Conservation (phyloP, 2,888 invertebrate genomes). For the Matsumyia berberina region DNA sequence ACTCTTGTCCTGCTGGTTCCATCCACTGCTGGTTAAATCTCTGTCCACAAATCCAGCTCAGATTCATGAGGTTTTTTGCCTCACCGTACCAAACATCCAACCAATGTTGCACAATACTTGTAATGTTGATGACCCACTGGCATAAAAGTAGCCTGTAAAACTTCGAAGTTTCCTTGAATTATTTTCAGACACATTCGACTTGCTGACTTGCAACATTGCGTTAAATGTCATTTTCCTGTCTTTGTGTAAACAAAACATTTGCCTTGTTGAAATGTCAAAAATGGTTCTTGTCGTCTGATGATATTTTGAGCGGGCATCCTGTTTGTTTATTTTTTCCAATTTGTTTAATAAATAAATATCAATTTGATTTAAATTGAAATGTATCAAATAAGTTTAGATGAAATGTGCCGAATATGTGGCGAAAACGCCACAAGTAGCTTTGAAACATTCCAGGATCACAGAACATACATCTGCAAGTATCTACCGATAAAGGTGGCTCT, state of each 20-base stretch:
- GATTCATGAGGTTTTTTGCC: background rate
- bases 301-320: background rate
- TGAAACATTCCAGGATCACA: conserved; percentile 33
- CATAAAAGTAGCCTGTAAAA: background rate
- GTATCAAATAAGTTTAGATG: conserved; percentile 34
- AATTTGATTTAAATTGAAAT: background rate
- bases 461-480: conserved; percentile 57
- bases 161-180: background rate
- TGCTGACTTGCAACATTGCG: conserved; percentile 11
- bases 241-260: conserved; percentile 63
- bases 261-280: conserved; percentile 20
- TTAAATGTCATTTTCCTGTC: conserved; percentile 35
- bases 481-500: conserved; percentile 58
- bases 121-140: conserved; percentile 8
- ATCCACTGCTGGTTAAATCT: no score
- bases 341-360: conserved; percentile 5
- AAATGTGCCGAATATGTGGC: conserved; percentile 65
- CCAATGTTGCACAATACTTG: conserved; percentile 28
- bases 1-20: no score
- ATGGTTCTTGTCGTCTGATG: background rate
- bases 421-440: conserved; percentile 4
- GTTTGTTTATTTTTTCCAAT: conserved; percentile 2
- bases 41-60: no score
- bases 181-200: conserved; percentile 22
- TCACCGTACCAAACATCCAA: background rate